Conservation (phyloP, 2,888 invertebrate species). For the Sceliomorpha sp. region DNA sequence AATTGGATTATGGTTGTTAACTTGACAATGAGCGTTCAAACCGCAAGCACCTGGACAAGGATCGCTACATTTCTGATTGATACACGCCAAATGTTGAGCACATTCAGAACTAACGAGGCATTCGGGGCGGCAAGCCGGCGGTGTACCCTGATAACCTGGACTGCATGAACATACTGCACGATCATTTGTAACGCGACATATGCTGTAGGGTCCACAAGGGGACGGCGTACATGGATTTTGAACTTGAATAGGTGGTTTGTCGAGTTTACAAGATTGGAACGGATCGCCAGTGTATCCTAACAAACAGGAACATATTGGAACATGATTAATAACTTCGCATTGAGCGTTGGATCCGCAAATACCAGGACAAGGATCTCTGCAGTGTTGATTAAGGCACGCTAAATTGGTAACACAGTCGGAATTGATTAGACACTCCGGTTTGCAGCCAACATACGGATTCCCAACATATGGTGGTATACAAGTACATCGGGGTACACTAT, state of each 20-base stretch:
- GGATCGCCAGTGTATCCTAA: constrained; percentile 91
- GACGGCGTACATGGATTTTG: constrained; percentile 83
- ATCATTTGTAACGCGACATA: constrained; percentile 82
- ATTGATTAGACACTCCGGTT: constrained; percentile 91
- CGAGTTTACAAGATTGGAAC: constrained; percentile 86
- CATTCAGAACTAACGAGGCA: constrained; percentile 84
- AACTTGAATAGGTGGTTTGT: constrained; percentile 65
- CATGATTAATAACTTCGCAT: constrained; percentile 90
- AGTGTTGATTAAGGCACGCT: constrained; percentile 91
- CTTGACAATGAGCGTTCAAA: constrained; percentile 82
- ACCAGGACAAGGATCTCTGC: constrained; percentile 92
- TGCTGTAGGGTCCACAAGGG: constrained; percentile 84
- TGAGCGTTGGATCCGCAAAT: constrained; percentile 91
- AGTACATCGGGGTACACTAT: constrained; percentile 87
- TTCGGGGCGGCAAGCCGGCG: constrained; percentile 84
- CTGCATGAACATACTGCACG: constrained; percentile 85
- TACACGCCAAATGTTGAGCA: constrained; percentile 83
- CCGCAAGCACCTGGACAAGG: constrained; percentile 85
- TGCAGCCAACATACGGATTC: constrained; percentile 84
- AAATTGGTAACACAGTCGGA: constrained; percentile 89
- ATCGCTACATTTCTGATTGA: constrained; percentile 84
- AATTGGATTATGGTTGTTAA: constrained; percentile 84
- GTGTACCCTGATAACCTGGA: constrained; percentile 83
- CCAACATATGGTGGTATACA: constrained; percentile 94
- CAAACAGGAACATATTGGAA: constrained; percentile 90